These are phyloP conservation scores for Epizoanthus stellaris DNA, from an alignment of 92 coral and sea anemone species.

Conservation along the genomic window DNA sequence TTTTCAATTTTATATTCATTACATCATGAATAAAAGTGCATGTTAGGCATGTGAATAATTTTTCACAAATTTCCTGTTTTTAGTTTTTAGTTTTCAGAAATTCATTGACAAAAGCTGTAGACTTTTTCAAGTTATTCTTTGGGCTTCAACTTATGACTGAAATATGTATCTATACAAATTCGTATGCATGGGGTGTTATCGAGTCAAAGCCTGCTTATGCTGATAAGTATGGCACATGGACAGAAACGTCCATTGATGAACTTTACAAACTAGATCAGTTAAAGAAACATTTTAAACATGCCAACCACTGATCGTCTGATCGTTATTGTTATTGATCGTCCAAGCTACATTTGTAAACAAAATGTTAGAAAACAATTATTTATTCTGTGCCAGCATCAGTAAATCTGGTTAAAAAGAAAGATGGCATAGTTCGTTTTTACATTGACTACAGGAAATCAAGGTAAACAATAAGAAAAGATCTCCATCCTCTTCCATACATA, in stretches of 20 bases:
- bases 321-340: no score
- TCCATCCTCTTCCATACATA: no score
- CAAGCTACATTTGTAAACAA: no score
- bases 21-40: constrained; percentile 1
- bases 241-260: constrained; percentile 62
- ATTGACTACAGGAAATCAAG: no score
- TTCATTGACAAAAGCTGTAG: constrained; percentile 63
- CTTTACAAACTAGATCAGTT: constrained; percentile 35
- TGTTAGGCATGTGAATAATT: neutral
- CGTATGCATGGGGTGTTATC: constrained; percentile 61
- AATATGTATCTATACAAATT: constrained; percentile 62
- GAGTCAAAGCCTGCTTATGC: constrained; percentile 38
- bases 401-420: no score
- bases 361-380: no score
- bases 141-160: constrained; percentile 58
- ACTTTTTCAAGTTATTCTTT: constrained; percentile 69
- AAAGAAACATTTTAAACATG: no score
- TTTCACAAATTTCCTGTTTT: neutral
- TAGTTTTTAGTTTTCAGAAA: constrained; percentile 45
- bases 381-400: no score
- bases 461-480: no score
- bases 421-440: no score
- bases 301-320: no score
- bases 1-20: constrained; percentile 3
- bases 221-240: constrained; percentile 65